Base-by-base conservation (phyloP, 2,888 invertebrate species). In the Aspidiotus rigidus region DNA sequence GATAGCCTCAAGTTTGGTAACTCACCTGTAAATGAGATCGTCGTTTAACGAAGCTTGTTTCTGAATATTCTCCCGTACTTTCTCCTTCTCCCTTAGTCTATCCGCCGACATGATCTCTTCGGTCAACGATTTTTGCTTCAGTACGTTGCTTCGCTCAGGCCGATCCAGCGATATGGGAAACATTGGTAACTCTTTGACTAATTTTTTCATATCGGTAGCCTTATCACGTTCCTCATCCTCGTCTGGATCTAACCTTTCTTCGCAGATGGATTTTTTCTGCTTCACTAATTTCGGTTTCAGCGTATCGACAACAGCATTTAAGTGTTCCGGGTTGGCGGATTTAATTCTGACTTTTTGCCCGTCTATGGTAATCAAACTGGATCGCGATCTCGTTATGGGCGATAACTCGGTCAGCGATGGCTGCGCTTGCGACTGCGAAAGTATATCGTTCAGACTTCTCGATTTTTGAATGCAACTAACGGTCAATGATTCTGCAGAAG, bases 61-160 rank as follows among this genome's bases (percentile, higher is more conserved):
- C 77, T 89, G 90, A 73, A 92, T 91, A 76, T 91, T 89, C 75
- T 86, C 87, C 70, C 89, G 82, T 17, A 93, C 84, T 62, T 83
- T 82, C 77, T 92, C 91, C 75, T 91, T 92, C 77, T 93, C 93
- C 71, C 87, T 80, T 75, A 92, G 79, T 69, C 93, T 81, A 75
- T 91, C 92, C n/a, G 86, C 86, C 3, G 90, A 91, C 87, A 93
- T 90, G 13, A 92, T 80, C 77, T 93, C 93, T 77, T 93, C 93
- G 76, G 93, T 93, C 71, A 93, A 82, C 1, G 93, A 93, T 72
- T 89, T 87, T 77, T 93, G 93, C 76, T 93, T 90, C 72, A 85
- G 81, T 8, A 88, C 86, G 41, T 71, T 72, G 59, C 64, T 70
- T n/a, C 57, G 55, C 41, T 64, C 64, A 7, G 62, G 64, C 42